Evolutionary conservation across 2,113 vertebrate species (phyloP), one percentile per base, ranked within the genome.

Genomic region (Talpa occidentalis): DNA sequence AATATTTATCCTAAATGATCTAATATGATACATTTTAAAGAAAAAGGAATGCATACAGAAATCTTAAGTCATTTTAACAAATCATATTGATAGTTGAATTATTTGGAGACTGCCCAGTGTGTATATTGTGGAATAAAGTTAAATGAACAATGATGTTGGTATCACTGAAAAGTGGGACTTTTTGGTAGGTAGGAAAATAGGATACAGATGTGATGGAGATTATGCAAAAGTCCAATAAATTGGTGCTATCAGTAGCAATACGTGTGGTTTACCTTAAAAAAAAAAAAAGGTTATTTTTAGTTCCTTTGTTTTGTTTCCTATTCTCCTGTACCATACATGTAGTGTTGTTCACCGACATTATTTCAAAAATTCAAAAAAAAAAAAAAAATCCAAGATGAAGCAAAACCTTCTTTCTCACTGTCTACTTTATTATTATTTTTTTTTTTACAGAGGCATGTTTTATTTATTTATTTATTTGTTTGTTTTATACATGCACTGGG

Each of bases 1-100:
- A 85, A 56, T 60, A 93, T 87, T 32, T 35, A 85, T 86, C 30
- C 4, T 32, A 42, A 74, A 15, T 40, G 30, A 32, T 93, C 21
- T 77, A 19, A 56, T 2, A 89, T 32, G 9, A 76, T 67, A 35
- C 26, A 54, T 44, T 28, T 37, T 74, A 90, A 94, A 40, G 60
- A 56, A 84, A 78, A 72, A 70, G 44, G 9, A 44, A 69, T 52
- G 15, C 15, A 37, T 11, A 30, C 4, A 85, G n/a, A n/a, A n/a
- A 7, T 42, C 35, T 73, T 73, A 93, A 64, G 35, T 15, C 60
- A 52, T 86, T 93, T 93, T 95, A 37, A 73, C n/a, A 78, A 92
- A 83, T 66, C 47, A 26, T 35, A n/a, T 67, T 69, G 24, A 21
- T 69, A 74, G 35, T 67, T 72, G 66, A n/a, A n/a, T n/a, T n/a